These are phyloP conservation scores for Schizopygopsis pylzovi DNA, from an alignment of 2,797 vertebrate species.

Conservation along the genomic window DNA sequence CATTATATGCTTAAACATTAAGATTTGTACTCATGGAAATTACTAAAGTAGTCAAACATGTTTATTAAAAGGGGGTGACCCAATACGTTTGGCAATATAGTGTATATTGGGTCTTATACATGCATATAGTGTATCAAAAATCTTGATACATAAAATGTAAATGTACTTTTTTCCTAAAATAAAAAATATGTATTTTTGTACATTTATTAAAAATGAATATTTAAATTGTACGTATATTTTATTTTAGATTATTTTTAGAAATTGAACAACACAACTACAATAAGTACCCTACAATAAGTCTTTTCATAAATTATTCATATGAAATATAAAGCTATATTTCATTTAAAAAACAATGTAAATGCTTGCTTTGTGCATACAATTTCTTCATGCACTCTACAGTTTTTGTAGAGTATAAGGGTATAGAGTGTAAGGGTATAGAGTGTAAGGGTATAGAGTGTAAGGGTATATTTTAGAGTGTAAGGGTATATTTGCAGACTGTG, in stretches of 20 bases:
- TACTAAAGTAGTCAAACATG: too few relatives aligned
- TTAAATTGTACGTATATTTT: background rate
- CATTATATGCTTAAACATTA: too few relatives aligned
- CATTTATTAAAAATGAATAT: background rate
- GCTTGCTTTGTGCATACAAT: background rate
- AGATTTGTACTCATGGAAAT: too few relatives aligned
- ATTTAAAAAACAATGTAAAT: background rate
- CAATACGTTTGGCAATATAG: too few relatives aligned
- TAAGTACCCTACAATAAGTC: background rate
- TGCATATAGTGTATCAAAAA: background rate
- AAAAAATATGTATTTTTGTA: too few relatives aligned
- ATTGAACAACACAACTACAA: background rate
- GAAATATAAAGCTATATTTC: background rate
- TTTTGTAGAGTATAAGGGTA: background rate
- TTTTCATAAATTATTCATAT: background rate
- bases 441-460: too few relatives aligned
- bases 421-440: too few relatives aligned
- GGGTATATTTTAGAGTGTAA: background rate
- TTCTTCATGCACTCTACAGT: background rate
- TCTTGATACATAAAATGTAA: background rate
- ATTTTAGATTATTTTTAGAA: background rate
- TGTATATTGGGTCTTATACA: background rate
- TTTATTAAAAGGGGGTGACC: too few relatives aligned
- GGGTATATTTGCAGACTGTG: background rate
- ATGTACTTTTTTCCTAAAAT: background rate